Evolutionary conservation across 2,113 vertebrate species (phyloP).

Genomic region (Leptobrachium leishanense): DNA sequence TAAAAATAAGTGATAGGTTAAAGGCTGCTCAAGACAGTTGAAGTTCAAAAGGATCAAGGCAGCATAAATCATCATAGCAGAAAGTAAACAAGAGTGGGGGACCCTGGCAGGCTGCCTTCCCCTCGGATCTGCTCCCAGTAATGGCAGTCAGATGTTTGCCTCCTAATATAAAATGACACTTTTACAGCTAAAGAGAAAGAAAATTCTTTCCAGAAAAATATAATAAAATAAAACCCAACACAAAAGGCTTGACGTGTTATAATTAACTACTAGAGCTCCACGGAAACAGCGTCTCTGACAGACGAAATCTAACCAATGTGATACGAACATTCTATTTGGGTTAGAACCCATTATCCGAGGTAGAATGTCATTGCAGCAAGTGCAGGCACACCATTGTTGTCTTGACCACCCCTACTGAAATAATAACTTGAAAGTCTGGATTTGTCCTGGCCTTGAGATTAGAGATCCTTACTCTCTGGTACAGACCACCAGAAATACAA

Average conservation of each 20-base stretch:
- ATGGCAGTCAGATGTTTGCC: constrained; percentile 22
- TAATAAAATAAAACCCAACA: neutral
- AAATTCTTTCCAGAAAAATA: constrained; percentile 15
- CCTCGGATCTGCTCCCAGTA: constrained; percentile 48
- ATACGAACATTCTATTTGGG: too few relatives aligned
- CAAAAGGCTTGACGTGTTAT: constrained; percentile 7
- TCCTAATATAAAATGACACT: constrained; percentile 38
- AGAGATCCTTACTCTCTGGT: too few relatives aligned
- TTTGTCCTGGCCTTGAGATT: too few relatives aligned
- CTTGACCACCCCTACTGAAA: too few relatives aligned
- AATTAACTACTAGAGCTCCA: constrained; percentile 20
- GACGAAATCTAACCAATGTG: too few relatives aligned
- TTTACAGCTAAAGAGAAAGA: constrained; percentile 16
- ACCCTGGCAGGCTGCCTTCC: constrained; percentile 50
- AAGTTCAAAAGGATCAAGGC: constrained; percentile 70
- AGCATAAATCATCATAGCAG: constrained; percentile 52
- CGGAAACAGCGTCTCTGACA: neutral
- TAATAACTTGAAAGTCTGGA: too few relatives aligned
- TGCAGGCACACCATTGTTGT: too few relatives aligned
- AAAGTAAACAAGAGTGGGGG: constrained; percentile 51
- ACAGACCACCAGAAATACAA: too few relatives aligned
- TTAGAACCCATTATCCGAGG: too few relatives aligned
- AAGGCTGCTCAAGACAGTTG: constrained; percentile 55
- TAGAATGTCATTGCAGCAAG: too few relatives aligned
- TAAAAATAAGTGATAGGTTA: constrained; percentile 58